Conservation (phyloP, 2,888 invertebrate genomes). For the Hirtodrosophila histrioides region DNA sequence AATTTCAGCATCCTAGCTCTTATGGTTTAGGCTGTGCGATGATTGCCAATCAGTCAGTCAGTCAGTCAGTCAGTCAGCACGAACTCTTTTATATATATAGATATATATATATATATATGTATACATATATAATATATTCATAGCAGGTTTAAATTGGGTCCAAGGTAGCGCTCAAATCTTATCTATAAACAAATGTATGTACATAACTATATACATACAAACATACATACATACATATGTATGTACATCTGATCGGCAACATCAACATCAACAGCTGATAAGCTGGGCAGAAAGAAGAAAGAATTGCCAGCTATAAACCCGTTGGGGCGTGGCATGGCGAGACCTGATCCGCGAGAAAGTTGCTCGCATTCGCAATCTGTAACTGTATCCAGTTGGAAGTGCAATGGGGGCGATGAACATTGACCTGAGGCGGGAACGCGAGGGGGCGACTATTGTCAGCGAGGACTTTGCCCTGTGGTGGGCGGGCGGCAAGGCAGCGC, state of each 20-base stretch:
- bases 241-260: background rate
- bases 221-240: background rate
- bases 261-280: constrained; percentile 17
- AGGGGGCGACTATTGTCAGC: constrained; percentile 59
- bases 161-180: constrained; percentile 8
- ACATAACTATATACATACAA: constrained; percentile 1
- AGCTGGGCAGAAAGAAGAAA: background rate
- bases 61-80: too few species aligned
- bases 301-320: background rate
- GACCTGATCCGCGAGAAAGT: background rate
- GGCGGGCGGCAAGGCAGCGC: constrained; percentile 67
- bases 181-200: constrained; percentile 4
- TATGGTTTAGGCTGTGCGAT: too few species aligned
- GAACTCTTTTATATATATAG: too few species aligned
- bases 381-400: background rate
- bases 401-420: constrained; percentile 27
- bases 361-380: background rate
- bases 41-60: too few species aligned
- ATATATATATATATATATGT: too few species aligned
- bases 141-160: too few species aligned
- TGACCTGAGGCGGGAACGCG: constrained; percentile 71
- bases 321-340: background rate
- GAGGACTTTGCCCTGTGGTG: constrained; percentile 81
- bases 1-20: too few species aligned
- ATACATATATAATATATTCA: too few species aligned